phyloP scores from a whole-genome alignment of 2,113 vertebrate species.

The Eretmochelys imbricata region DNA sequence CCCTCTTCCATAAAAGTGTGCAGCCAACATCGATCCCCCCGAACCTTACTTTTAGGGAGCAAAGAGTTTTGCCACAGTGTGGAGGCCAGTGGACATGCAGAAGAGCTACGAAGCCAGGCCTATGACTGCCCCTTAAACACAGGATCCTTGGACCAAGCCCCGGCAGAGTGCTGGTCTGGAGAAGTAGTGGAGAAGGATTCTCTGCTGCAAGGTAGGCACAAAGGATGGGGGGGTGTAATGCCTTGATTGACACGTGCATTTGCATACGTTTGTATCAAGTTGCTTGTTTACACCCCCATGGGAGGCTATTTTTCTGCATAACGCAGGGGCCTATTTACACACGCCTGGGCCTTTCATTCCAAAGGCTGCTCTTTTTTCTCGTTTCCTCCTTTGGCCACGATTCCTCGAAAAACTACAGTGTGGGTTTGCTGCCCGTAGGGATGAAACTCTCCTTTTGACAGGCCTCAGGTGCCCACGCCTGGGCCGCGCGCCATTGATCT shows the following conservation, averaged over 20 bases:
- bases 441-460: background rate
- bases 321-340: background rate
- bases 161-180: background rate
- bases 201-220: background rate
- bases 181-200: background rate
- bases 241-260: background rate
- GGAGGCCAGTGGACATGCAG: background rate
- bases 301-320: background rate
- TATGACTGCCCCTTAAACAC: background rate
- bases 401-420: background rate
- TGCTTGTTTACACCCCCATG: background rate
- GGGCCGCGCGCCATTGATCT: background rate
- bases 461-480: background rate
- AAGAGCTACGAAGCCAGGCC: background rate
- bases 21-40: background rate
- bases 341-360: background rate
- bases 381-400: background rate
- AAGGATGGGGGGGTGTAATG: background rate
- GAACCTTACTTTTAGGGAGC: background rate
- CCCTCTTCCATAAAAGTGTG: background rate
- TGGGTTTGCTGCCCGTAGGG: background rate
- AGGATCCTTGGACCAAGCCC: background rate
- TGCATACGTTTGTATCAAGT: background rate
- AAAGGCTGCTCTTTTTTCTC: background rate
- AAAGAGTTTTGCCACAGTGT: rapidly evolving